Base-by-base conservation (phyloP, 2,797 vertebrate genomes). In the Gymnoscopelus microlampas region DNA sequence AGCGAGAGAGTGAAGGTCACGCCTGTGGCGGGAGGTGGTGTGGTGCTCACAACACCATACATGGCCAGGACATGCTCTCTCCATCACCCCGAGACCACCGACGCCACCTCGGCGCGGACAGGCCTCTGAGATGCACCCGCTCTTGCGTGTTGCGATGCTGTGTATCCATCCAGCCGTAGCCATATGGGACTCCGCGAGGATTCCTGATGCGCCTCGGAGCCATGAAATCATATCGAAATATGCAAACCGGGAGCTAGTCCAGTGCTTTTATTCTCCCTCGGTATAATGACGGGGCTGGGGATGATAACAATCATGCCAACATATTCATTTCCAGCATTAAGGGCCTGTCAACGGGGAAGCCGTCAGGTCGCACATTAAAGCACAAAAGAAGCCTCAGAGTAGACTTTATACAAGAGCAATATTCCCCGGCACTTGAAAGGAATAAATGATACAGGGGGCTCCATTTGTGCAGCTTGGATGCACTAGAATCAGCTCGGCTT, bases 1-100 rank as follows among this genome's bases (percentile, higher is more conserved):
- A 91, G 92, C 79, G 15, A 87, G 89, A 81, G 88, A 90, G 81
- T 82, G 89, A 92, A 93, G 92, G 91, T 92, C 90, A 84, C 9
- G 84, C 78, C 83, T 88, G 84, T 81, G 87, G 89, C 68, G 57
- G 79, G 71, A 81, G 89, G 88, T 90, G 89, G 88, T 90, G 80
- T 77, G 78, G 73, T 79, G 82, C 69, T 26, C 76, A 80, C 83
- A 23, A 80, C 84, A 73, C 73, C 76, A 73, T 63, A 70, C 78
- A 58, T 82, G 87, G 83, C 71, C 75, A 72, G 69, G 83, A 89
- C 90, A 84, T 86, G 86, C 80, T 85, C 86, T 87, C 77, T 90
- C 85, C 86, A 88, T 90, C 88, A 92, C 79, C 71, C 8, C n/a
- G 70, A 80, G 84, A 85, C 85, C 71, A 80, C 72, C 11, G 39